Evolutionary conservation across 2,888 invertebrate species (phyloP).

Genomic region (Allolobophora icterica): DNA sequence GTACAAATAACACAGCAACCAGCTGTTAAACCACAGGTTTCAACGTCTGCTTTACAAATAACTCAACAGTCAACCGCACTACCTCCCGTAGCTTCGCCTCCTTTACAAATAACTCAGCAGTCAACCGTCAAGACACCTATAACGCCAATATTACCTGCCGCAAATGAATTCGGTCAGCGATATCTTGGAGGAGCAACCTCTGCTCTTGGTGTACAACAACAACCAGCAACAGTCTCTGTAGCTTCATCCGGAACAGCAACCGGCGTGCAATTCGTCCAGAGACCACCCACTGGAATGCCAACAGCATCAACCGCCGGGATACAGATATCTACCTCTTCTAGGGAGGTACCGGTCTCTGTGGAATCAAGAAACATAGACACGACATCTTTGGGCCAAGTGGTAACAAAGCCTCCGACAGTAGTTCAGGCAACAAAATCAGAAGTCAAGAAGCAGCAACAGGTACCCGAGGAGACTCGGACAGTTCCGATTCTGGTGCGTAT

Average conservation of each 20-base stretch:
- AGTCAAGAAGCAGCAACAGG: background rate
- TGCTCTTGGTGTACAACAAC: background rate
- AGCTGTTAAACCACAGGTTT: background rate
- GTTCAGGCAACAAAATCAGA: background rate
- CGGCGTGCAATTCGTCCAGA: background rate
- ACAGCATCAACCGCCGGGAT: background rate
- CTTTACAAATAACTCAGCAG: background rate
- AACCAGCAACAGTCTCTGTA: background rate
- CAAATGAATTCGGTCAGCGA: background rate
- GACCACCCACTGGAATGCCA: constrained; percentile 6
- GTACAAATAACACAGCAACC: background rate
- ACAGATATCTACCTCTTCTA: background rate
- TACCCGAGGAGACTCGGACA: background rate
- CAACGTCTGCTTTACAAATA: background rate
- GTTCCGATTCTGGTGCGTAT: constrained; percentile 17
- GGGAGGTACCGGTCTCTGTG: background rate
- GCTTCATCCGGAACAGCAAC: background rate
- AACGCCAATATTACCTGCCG: background rate
- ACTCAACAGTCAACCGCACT: background rate
- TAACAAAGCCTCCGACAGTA: background rate
- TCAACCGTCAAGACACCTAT: background rate
- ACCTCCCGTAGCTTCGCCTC: background rate
- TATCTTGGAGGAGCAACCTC: background rate
- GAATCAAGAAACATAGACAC: background rate
- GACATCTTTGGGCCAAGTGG: background rate